Percentiles rank a stretch among this genome's conserved stretches.
These are phyloP conservation scores for Perca flavescens DNA, from an alignment of 2,113 vertebrate genomes.

Conservation along the genomic window DNA sequence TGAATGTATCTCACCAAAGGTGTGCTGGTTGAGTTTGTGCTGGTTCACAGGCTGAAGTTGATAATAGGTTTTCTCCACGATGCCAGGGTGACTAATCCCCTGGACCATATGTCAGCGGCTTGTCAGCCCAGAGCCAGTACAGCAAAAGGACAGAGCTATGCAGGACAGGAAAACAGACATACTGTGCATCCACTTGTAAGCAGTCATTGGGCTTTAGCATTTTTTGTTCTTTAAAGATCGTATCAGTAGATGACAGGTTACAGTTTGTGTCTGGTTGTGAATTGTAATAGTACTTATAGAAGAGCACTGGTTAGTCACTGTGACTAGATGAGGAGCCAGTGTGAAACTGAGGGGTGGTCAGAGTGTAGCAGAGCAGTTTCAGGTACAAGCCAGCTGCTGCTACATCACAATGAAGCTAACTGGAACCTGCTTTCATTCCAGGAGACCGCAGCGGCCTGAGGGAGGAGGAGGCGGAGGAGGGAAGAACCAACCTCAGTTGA, in stretches of 20 bases:
- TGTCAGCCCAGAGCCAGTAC: constrained; percentile 60
- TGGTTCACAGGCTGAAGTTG: constrained; percentile 50
- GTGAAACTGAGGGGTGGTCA: background rate
- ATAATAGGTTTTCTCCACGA: constrained; percentile 63
- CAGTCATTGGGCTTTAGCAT: constrained; percentile 18
- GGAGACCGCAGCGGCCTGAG: constrained; percentile 91
- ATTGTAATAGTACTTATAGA: constrained; percentile 3
- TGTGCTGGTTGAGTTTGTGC: constrained; percentile 28
- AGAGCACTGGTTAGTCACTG: background rate
- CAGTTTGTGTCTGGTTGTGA: constrained; percentile 22
- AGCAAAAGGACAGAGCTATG: constrained; percentile 60
- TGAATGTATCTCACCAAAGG: constrained; percentile 8
- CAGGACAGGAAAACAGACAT: constrained; percentile 55
- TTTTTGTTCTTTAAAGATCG: background rate
- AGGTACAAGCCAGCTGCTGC: constrained; percentile 21
- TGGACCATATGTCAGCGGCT: constrained; percentile 74
- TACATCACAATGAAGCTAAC: constrained; percentile 54
- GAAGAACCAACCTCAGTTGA: constrained; percentile 84
- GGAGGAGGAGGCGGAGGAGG: constrained; percentile 74
- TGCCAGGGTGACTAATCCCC: constrained; percentile 74
- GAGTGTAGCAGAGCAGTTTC: constrained; percentile 6
- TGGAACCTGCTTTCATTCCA: constrained; percentile 78
- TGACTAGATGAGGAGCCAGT: background rate
- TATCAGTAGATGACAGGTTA: constrained; percentile 10
- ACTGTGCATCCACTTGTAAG: constrained; percentile 70